Evolutionary conservation across 2,888 invertebrate genomes (phyloP), one percentile per base, ranked within the genome.

Genomic region (Brenthis daphne): DNA sequence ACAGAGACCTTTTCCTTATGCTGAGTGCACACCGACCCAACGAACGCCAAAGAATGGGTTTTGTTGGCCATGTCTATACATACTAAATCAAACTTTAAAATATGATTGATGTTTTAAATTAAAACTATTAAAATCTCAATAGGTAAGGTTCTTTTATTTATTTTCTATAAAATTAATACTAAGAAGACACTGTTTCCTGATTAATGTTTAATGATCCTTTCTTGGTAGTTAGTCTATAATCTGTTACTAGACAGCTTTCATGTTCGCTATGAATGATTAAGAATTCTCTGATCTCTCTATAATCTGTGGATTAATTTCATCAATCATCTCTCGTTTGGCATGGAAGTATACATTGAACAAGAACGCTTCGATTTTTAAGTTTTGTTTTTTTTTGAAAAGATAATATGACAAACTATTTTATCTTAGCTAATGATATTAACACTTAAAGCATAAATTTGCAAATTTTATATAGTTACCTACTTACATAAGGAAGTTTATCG

Each of bases 301-400:
- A 51, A 16, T 51, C 51, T 51, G 51, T 51, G 51, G n/a, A 37
- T 37, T 37, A 37, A 37, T 60, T 60, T 29, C 48, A 20, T 20
- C 0, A 20, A 20, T 20, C 20, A 53, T 63, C 16, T 33, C 37
- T 37, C 37, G 53, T 37, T 63, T 53, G 61, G 61, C 50, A 43
- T 63, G 63, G 63, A 43, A 63, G 58, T 60, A 50, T 51, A 47
- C 53, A 53, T 33, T 29, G 57, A 33, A 53, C 24, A 20, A 47
- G 33, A 68, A 68, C 68, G 63, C 47, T 64, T 68, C 64, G 57
- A 54, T 61, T 71, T 68, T 20, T 61, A 47, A 58, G 50, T 69
- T 71, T 72, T 72, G 58, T 71, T 72, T 72, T 72, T 29, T 69
- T 72, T 69, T 57, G 66, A 24, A 64, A 64, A 47, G 65, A 67